A percentile compares a stretch with the other conserved stretches of the same genome.
Conservation (phyloP, 2,888 invertebrate genomes). For the Falcaria lacertinaria region DNA sequence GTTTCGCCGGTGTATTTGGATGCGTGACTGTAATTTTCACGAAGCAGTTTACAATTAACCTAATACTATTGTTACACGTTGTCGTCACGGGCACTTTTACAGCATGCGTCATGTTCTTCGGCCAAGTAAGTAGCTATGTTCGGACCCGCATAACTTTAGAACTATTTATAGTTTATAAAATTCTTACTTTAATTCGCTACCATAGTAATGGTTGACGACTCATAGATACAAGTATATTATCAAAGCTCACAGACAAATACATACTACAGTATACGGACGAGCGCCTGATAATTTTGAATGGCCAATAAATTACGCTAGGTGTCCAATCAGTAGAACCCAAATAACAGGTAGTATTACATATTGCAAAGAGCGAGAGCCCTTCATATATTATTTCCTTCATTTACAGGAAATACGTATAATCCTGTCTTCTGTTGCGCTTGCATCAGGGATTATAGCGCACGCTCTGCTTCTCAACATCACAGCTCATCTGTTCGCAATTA, state of each 20-base stretch:
- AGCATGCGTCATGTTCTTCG: slow-evolving; percentile 25
- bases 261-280: no score
- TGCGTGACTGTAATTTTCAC: slow-evolving; percentile 40
- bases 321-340: no score
- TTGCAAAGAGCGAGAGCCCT: no score
- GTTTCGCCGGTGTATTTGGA: slow-evolving; percentile 35
- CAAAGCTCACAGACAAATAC: no score
- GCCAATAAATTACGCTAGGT: no score
- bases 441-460: slow-evolving; percentile 46
- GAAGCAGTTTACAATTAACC: slow-evolving; percentile 38
- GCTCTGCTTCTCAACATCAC: slow-evolving; percentile 53
- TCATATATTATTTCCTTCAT: background rate
- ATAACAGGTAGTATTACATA: no score
- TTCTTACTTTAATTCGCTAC: no score
- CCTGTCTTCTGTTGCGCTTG: slow-evolving; percentile 43
- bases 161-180: no score
- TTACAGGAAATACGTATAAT: slow-evolving; percentile 42
- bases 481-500: slow-evolving; percentile 56
- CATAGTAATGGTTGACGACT: no score
- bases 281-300: no score
- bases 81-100: slow-evolving; percentile 44
- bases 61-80: slow-evolving; percentile 43
- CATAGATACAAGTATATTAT: no score
- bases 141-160: no score
- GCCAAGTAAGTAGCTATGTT: slow-evolving; percentile 22